A percentile compares a stretch with the other conserved stretches of the same genome.
These are phyloP conservation scores for Synanthedon tipuliformis DNA, from an alignment of 2,888 invertebrate species.

Conservation along the genomic window DNA sequence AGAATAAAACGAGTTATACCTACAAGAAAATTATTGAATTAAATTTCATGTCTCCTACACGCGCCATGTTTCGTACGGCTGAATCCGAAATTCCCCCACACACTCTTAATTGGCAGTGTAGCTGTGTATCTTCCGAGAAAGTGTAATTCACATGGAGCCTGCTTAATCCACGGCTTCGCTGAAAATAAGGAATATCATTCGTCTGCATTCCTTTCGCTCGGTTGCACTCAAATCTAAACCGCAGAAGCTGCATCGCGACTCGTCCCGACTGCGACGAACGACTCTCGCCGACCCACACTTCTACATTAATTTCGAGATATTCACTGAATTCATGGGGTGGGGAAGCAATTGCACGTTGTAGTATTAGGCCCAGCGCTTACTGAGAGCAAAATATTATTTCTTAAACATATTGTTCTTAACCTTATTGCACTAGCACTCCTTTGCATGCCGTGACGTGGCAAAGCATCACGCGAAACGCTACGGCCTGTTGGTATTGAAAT, in stretches of 20 bases:
- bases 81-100: conserved; percentile 2
- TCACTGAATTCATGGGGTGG: not conserved
- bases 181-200: conserved; percentile 23
- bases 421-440: too few species aligned
- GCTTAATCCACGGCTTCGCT: conserved; percentile 18
- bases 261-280: not conserved
- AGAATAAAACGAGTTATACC: not conserved
- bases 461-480: too few species aligned
- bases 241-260: conserved; percentile 10
- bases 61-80: not conserved
- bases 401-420: too few species aligned
- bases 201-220: conserved; percentile 25
- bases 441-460: too few species aligned
- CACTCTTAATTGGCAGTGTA: conserved; percentile 20
- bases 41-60: not conserved
- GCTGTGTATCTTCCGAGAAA: conserved; percentile 11
- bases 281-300: not conserved
- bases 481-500: too few species aligned
- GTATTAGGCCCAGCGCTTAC: too few species aligned
- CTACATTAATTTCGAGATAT: not conserved
- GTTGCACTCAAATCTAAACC: conserved; percentile 22
- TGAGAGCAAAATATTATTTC: too few species aligned
- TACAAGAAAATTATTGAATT: not conserved
- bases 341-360: too few species aligned
- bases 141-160: conserved; percentile 17